Conservation (phyloP, 2,888 invertebrate genomes). For the Strigamia crassipes region DNA sequence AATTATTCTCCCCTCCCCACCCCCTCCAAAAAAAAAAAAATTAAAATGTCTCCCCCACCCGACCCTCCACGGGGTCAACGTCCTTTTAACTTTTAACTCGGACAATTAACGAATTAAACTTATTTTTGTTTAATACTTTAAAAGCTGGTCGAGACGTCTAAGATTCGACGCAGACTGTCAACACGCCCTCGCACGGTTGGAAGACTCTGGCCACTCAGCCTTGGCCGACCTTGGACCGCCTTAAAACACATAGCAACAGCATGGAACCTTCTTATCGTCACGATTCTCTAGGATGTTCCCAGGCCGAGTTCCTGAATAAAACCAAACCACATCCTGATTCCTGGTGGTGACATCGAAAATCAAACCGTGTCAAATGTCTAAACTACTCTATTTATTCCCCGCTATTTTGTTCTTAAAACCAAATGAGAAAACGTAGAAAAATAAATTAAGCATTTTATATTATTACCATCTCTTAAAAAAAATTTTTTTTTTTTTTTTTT, state of each 20-base stretch:
- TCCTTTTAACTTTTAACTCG: not conserved
- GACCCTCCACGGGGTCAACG: not conserved
- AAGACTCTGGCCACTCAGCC: conserved; percentile 2
- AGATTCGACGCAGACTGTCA: not conserved
- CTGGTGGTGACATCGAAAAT: not conserved
- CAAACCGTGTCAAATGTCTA: not conserved
- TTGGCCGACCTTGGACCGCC: not conserved
- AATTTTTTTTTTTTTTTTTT: too few species aligned
- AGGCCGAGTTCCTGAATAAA: not conserved
- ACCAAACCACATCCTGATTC: not conserved
- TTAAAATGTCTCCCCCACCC: not conserved
- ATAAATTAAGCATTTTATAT: too few species aligned
- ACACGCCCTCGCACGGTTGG: not conserved
- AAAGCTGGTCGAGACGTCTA: not conserved
- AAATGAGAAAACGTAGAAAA: too few species aligned
- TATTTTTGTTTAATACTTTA: not conserved
- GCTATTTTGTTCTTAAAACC: too few species aligned
- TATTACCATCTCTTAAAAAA: too few species aligned
- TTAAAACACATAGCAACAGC: conserved; percentile 10
- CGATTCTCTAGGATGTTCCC: not conserved
- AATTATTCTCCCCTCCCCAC: not conserved
- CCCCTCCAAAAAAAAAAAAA: too few species aligned
- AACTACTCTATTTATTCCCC: not conserved
- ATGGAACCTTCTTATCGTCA: not conserved
- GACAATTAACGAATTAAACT: not conserved